Conservation (phyloP, 1,140 invertebrate genomes). For the Solen grandis region DNA sequence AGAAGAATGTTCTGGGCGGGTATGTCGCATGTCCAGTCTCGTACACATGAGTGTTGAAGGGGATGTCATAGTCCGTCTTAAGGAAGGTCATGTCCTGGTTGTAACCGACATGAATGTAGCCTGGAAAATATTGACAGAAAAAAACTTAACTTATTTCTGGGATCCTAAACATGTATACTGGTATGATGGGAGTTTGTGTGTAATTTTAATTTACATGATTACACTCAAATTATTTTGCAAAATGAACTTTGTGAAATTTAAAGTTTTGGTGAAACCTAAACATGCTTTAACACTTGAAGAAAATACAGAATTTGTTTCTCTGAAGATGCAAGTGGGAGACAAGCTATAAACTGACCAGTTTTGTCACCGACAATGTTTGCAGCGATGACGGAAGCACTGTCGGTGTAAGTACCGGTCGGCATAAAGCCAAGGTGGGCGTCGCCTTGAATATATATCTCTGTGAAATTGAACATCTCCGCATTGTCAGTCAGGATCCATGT, state of each 20-base stretch:
- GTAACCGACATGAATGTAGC: constrained; percentile 70
- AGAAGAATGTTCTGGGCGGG: constrained; percentile 70
- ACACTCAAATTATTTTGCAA: too few relatives aligned
- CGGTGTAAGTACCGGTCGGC: constrained; percentile 47
- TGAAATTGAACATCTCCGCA: constrained; percentile 58
- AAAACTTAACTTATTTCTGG: neutral
- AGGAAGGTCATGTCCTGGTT: constrained; percentile 64
- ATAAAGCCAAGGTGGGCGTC: constrained; percentile 67
- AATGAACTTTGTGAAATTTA: too few relatives aligned
- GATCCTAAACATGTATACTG: neutral
- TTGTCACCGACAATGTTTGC: constrained; percentile 65
- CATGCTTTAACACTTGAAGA: too few relatives aligned
- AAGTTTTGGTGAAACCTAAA: too few relatives aligned
- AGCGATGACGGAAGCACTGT: constrained; percentile 52
- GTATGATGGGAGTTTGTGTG: too few relatives aligned
- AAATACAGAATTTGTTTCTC: too few relatives aligned
- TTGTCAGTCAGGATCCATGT: constrained; percentile 66
- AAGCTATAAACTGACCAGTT: constrained; percentile 67
- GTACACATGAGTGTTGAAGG: constrained; percentile 71
- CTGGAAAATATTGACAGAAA: constrained; percentile 47
- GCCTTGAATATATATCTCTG: constrained; percentile 64
- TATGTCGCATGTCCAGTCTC: constrained; percentile 63
- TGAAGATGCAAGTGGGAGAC: too few relatives aligned
- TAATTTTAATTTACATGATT: too few relatives aligned
- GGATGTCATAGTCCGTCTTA: constrained; percentile 65